Conservation (phyloP, 2,113 vertebrate species). For the Ranitomeya imitator region DNA sequence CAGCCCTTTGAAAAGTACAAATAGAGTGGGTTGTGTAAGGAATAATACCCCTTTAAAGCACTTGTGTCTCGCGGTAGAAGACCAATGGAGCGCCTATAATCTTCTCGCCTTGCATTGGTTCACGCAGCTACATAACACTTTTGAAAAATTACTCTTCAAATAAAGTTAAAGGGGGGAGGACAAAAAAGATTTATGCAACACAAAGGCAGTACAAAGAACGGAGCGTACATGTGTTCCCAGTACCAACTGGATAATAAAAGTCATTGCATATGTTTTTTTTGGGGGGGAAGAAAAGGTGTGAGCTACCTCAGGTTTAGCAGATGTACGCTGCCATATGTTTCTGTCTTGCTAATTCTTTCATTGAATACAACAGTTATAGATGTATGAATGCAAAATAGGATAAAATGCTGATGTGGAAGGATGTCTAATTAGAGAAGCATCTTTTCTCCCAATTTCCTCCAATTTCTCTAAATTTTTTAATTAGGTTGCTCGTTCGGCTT, state of each 20-base stretch:
- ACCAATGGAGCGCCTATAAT: slow-evolving; percentile 25
- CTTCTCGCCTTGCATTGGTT: slow-evolving; percentile 19
- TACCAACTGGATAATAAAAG: slow-evolving; percentile 50
- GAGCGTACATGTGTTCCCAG: slow-evolving; percentile 36
- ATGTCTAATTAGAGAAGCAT: slow-evolving; percentile 51
- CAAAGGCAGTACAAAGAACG: slow-evolving; percentile 48
- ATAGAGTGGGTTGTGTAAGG: slow-evolving; percentile 34
- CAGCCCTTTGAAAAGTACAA: slow-evolving; percentile 35
- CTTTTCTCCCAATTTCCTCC: slow-evolving; percentile 52
- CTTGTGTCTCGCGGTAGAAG: slow-evolving; percentile 31
- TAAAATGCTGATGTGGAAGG: slow-evolving; percentile 58
- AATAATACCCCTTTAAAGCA: slow-evolving; percentile 52
- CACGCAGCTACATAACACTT: slow-evolving; percentile 27
- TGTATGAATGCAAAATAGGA: slow-evolving; percentile 53
- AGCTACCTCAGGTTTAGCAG: slow-evolving; percentile 44
- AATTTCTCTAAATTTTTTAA: slow-evolving; percentile 55
- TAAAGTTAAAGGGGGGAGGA: slow-evolving; percentile 27
- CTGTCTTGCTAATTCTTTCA: slow-evolving; percentile 58
- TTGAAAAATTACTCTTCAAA: slow-evolving; percentile 58
- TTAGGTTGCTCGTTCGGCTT: slow-evolving; percentile 51
- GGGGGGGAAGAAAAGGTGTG: slow-evolving; percentile 34
- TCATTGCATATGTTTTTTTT: slow-evolving; percentile 48
- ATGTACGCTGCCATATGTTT: slow-evolving; percentile 55
- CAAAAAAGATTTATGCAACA: slow-evolving; percentile 46
- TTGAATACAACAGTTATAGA: slow-evolving; percentile 52